These are phyloP conservation scores for Meandrina meandrites DNA, from an alignment of 92 coral and sea anemone species.

Conservation along the genomic window DNA sequence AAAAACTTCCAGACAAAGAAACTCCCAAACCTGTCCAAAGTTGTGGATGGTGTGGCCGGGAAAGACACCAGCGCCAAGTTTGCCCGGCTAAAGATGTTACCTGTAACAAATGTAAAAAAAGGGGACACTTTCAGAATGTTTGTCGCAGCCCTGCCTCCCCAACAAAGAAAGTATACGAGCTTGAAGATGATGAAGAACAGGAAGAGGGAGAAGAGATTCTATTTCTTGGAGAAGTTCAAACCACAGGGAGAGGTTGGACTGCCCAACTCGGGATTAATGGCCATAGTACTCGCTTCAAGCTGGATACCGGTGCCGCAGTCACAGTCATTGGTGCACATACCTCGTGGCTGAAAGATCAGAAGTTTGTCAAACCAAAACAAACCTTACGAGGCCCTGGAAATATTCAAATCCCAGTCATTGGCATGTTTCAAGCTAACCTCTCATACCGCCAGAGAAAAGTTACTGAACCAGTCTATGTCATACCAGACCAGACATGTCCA, in stretches of 20 bases:
- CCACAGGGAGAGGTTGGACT: conserved; percentile 3
- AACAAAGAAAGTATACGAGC: neutral
- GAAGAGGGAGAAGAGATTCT: conserved; percentile 14
- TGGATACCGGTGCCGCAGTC: too few species aligned
- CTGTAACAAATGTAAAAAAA: conserved; percentile 34
- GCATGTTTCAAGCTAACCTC: too few species aligned
- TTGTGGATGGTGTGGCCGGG: too few species aligned
- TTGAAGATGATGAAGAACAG: conserved; percentile 22
- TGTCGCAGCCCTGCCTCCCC: neutral
- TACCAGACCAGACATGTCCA: too few species aligned
- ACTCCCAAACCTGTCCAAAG: conserved; percentile 8
- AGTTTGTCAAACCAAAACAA: too few species aligned
- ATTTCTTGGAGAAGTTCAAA: conserved; percentile 27
- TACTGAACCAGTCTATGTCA: too few species aligned
- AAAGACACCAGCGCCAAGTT: too few species aligned
- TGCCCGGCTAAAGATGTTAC: conserved; percentile 30
- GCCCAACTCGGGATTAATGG: conserved; percentile 29
- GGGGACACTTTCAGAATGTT: conserved; percentile 16
- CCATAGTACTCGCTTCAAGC: conserved; percentile 28
- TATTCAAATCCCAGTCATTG: too few species aligned
- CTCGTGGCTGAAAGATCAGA: too few species aligned
- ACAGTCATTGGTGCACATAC: too few species aligned
- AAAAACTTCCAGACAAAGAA: neutral
- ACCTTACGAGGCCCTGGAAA: too few species aligned
- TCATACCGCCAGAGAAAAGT: too few species aligned